phyloP scores from a whole-genome alignment of 2,797 vertebrate genomes.

The Picus viridis region DNA sequence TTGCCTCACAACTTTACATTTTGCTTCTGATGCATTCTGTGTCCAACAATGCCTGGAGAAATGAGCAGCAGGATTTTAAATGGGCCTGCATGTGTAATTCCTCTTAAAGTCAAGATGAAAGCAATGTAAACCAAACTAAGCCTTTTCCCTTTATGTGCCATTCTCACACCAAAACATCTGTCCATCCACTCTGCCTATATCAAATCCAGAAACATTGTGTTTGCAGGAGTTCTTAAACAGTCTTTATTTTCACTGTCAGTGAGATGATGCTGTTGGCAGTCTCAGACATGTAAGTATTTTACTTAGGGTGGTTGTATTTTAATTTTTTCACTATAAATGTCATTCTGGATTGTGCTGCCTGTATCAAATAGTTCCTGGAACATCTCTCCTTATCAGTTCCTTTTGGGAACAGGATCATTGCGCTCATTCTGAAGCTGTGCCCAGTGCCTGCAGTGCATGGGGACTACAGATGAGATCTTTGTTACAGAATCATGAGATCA shows the following conservation, averaged over 20 bases:
- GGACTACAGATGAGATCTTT: slow-evolving; percentile 66
- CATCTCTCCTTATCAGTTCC: slow-evolving; percentile 42
- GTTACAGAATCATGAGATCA: slow-evolving; percentile 60
- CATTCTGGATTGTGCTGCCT: not conserved
- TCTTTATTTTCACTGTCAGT: not conserved
- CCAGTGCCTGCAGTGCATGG: not conserved
- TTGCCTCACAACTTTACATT: not conserved
- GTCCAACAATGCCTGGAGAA: not conserved
- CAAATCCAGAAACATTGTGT: not conserved
- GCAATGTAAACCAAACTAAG: not conserved
- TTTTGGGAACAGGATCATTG: not conserved
- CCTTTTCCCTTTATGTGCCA: not conserved
- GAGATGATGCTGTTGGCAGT: not conserved
- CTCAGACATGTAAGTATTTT: not conserved
- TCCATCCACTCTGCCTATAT: not conserved
- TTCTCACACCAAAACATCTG: not conserved
- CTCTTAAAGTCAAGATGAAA: not conserved
- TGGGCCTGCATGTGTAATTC: not conserved
- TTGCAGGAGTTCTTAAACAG: not conserved
- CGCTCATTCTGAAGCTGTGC: not conserved
- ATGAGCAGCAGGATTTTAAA: not conserved
- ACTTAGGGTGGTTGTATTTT: not conserved
- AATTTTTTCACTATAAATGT: not conserved
- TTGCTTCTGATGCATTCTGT: not conserved
- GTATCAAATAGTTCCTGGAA: slow-evolving; percentile 40